Evolutionary conservation across 2,113 vertebrate genomes (phyloP).

Genomic region (Brienomyrus brachyistius): DNA sequence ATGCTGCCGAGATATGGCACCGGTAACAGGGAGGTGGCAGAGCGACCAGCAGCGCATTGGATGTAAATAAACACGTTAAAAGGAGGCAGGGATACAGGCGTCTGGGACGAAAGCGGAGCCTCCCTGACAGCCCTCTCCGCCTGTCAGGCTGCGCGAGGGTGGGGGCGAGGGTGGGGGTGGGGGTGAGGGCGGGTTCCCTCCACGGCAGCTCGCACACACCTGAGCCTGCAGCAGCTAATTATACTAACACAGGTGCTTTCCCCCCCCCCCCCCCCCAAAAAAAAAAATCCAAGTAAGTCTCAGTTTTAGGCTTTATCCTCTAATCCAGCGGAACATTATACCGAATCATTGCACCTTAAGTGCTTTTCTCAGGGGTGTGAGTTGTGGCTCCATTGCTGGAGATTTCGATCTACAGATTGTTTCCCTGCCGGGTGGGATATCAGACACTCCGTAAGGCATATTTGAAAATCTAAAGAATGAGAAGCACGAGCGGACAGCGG

Average conservation of each 20-base stretch:
- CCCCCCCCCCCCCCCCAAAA: not conserved
- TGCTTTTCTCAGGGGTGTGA: not conserved
- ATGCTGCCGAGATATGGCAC: not conserved
- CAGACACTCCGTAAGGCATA: not conserved
- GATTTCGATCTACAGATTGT: not conserved
- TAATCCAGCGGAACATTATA: not conserved
- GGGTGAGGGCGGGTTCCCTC: not conserved
- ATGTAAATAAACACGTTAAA: constrained; percentile 17
- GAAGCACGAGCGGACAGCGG: not conserved
- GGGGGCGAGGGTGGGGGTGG: not conserved
- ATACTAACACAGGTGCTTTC: not conserved
- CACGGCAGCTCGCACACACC: not conserved
- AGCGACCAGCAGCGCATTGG: not conserved
- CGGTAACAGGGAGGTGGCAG: not conserved
- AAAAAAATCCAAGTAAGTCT: not conserved
- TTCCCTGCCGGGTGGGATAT: not conserved
- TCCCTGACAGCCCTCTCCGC: not conserved
- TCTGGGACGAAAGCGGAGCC: not conserved
- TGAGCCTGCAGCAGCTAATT: not conserved
- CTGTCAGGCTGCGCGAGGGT: not conserved
- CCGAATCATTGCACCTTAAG: not conserved
- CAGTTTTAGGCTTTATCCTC: not conserved
- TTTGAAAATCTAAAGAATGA: not conserved
- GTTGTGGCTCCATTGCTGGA: not conserved
- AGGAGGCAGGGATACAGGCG: not conserved